phyloP scores from a whole-genome alignment of 2,888 invertebrate genomes.

The Melitaea athalia region DNA sequence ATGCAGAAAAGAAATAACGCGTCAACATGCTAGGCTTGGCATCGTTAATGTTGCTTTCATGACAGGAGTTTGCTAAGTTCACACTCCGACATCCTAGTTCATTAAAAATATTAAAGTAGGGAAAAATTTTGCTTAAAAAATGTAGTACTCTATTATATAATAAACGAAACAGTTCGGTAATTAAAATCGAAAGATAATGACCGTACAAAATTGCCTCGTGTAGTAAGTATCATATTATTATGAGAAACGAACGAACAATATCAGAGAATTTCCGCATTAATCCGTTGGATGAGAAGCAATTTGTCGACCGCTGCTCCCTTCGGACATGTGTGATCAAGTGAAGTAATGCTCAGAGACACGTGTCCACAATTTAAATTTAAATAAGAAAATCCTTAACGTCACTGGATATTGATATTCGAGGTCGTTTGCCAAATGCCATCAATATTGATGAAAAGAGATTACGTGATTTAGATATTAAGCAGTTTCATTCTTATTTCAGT shows the following conservation, averaged over 20 bases:
- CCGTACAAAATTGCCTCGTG: conserved; percentile 8
- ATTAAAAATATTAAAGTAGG: conserved; percentile 5
- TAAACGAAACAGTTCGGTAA: neutral
- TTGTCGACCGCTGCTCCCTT: conserved; percentile 20
- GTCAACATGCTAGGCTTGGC: conserved; percentile 6
- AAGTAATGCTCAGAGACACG: conserved; percentile 10
- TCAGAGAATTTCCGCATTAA: conserved; percentile 15
- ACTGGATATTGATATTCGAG: neutral
- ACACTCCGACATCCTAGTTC: conserved; percentile 12
- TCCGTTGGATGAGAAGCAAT: conserved; percentile 22
- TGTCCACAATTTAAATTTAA: neutral
- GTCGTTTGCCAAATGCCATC: neutral
- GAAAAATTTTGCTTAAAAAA: neutral
- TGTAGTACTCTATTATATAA: neutral
- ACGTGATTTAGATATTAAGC: neutral
- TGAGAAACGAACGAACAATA: conserved; percentile 9
- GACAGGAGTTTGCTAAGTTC: conserved; percentile 12
- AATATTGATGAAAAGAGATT: conserved; percentile 4
- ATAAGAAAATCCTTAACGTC: neutral
- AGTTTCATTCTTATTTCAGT: neutral
- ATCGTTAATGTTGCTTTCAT: conserved; percentile 23
- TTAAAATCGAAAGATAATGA: neutral
- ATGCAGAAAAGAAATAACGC: conserved; percentile 8
- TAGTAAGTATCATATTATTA: conserved; percentile 5
- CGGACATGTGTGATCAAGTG: conserved; percentile 8